These are phyloP conservation scores for Dysidea cf. avara DNA, from an alignment of 37 sponge, comb jelly and placozoan species.

Conservation along the genomic window DNA sequence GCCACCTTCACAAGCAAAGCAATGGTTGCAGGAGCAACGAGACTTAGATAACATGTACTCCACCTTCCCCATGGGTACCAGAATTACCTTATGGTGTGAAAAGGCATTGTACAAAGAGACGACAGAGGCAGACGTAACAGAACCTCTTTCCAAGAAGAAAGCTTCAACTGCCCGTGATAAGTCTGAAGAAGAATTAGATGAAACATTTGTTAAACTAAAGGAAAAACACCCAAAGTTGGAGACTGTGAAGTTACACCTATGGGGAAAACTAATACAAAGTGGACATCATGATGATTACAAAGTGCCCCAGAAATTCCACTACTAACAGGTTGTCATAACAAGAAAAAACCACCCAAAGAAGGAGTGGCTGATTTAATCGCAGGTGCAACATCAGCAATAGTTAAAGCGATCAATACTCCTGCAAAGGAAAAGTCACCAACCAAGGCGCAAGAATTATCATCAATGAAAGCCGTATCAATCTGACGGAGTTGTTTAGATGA, in stretches of 20 bases:
- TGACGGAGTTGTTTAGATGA: conserved; percentile 23
- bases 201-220: neutral
- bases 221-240: conserved; percentile 18
- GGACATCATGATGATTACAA: conserved; percentile 28
- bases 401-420: neutral
- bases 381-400: conserved; percentile 19
- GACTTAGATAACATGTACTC: conserved; percentile 4
- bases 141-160: conserved; percentile 1
- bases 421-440: neutral
- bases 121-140: neutral
- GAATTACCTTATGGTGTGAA: conserved; percentile 23
- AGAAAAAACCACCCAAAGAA: conserved; percentile 17
- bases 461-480: conserved; percentile 7
- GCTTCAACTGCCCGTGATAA: neutral
- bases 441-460: neutral
- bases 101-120: neutral
- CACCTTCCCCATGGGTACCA: neutral
- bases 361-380: conserved; percentile 3
- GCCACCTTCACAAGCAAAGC: too few relatives aligned
- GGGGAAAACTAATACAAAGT: conserved; percentile 27
- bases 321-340: too few relatives aligned
- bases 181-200: conserved; percentile 9
- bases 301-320: conserved; percentile 21
- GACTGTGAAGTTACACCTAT: conserved; percentile 12
- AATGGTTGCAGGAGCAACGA: conserved; percentile 1